Evolutionary conservation across 2,797 vertebrate genomes (phyloP).

Genomic region (Lates japonicus): DNA sequence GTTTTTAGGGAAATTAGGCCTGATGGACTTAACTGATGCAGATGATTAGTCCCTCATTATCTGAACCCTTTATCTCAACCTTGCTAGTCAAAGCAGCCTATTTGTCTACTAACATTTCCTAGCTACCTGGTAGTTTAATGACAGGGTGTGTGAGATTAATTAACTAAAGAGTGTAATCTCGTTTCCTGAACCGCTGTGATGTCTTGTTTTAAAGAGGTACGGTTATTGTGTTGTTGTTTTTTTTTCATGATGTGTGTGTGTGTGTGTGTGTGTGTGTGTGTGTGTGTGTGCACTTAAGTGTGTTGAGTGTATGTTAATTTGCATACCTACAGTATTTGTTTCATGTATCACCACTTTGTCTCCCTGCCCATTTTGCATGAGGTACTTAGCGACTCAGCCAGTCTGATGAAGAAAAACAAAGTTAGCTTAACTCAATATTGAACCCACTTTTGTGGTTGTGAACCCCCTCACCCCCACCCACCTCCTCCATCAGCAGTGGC

Average conservation of each 20-base stretch:
- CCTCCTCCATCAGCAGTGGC: conserved; percentile 41
- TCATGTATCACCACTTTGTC: conserved; percentile 39
- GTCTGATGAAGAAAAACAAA: conserved; percentile 53
- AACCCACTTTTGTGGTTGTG: conserved; percentile 53
- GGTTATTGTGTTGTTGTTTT: conserved; percentile 26
- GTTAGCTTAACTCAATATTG: conserved; percentile 57
- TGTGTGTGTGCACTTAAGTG: background rate
- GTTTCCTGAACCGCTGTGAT: conserved; percentile 67
- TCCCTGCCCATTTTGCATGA: conserved; percentile 33
- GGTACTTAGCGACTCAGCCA: conserved; percentile 18
- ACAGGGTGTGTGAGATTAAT: conserved; percentile 77
- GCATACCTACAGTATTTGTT: conserved; percentile 28
- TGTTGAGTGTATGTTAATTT: conserved; percentile 27
- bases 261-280: background rate
- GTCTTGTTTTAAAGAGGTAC: conserved; percentile 52
- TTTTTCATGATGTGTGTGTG: background rate
- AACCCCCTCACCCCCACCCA: conserved; percentile 3
- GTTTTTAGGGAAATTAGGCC: conserved; percentile 80
- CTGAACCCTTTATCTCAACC: conserved; percentile 80
- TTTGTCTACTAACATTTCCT: conserved; percentile 79
- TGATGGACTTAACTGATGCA: conserved; percentile 76
- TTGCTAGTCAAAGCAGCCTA: conserved; percentile 77
- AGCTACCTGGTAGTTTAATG: conserved; percentile 67
- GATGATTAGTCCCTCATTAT: conserved; percentile 84
- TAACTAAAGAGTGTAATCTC: conserved; percentile 78